Percentiles rank a stretch among this genome's conserved stretches.
phyloP scores from a whole-genome alignment of 2,888 invertebrate species.

The Schizaphis graminum region DNA sequence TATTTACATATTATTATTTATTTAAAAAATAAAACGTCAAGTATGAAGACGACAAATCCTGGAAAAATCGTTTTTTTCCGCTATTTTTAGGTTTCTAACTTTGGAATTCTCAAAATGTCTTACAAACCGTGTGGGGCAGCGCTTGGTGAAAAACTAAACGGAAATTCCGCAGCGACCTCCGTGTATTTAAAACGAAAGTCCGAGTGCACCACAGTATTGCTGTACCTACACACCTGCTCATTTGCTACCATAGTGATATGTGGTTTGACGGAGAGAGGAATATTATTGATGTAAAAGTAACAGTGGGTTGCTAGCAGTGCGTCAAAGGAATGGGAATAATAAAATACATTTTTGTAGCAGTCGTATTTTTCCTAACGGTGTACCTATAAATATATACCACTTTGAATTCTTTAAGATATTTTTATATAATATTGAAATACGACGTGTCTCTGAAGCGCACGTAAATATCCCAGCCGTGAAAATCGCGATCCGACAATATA shows the following conservation, averaged over 20 bases:
- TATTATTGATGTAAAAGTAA: background rate
- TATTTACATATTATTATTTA: background rate
- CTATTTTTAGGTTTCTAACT: background rate
- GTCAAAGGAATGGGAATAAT: slow-evolving; percentile 39
- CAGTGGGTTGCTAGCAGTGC: background rate
- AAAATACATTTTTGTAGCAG: slow-evolving; percentile 34
- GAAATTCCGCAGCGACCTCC: background rate
- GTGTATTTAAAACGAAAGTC: background rate
- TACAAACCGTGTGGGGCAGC: background rate
- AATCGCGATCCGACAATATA: slow-evolving; percentile 25
- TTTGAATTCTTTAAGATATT: slow-evolving; percentile 43
- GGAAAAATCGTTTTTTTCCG: background rate
- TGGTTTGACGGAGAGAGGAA: background rate
- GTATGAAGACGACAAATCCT: background rate
- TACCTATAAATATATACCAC: background rate
- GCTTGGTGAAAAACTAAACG: background rate
- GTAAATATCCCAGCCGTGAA: slow-evolving; percentile 43
- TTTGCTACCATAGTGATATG: background rate
- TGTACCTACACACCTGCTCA: background rate
- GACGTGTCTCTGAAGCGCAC: background rate
- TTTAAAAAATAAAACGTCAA: background rate
- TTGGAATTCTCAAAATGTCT: background rate
- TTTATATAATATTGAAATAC: slow-evolving; percentile 44
- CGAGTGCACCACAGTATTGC: too few relatives aligned
- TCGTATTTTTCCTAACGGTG: background rate